Percentiles rank a stretch among this genome's conserved stretches.
These are phyloP conservation scores for Anastatus disparis DNA, from an alignment of 1,140 invertebrate genomes.

Conservation along the genomic window DNA sequence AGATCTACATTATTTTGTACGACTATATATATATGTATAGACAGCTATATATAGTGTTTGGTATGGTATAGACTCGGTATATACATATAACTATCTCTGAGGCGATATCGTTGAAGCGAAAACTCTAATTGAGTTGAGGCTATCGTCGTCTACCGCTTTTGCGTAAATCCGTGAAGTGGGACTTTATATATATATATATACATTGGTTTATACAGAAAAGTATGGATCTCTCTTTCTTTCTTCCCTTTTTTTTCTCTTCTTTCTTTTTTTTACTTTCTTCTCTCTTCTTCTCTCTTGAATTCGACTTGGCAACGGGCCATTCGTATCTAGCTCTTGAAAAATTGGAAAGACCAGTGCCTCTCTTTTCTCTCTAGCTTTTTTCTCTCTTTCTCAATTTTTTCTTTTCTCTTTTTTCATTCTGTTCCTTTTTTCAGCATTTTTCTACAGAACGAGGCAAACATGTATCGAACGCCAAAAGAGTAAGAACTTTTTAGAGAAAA, in stretches of 20 bases:
- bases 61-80: no score
- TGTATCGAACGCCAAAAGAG: conserved; percentile 13
- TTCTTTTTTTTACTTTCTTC: no score
- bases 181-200: not conserved
- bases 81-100: no score
- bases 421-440: conserved; percentile 1
- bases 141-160: no score
- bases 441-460: not conserved
- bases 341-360: conserved; percentile 19
- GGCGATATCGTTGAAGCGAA: no score
- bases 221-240: not conserved
- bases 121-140: conserved; percentile 1
- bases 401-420: no score
- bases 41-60: no score
- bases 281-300: no score
- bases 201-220: not conserved
- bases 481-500: not conserved
- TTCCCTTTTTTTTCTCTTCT: no score
- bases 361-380: not conserved
- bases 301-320: conserved; percentile 26
- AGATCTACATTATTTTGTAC: no score
- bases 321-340: conserved; percentile 6
- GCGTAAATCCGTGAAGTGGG: not conserved
- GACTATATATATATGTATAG: no score
- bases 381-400: not conserved